These are phyloP conservation scores for Drosophila lacertosa DNA, from an alignment of 1,140 invertebrate genomes.

Conservation along the genomic window DNA sequence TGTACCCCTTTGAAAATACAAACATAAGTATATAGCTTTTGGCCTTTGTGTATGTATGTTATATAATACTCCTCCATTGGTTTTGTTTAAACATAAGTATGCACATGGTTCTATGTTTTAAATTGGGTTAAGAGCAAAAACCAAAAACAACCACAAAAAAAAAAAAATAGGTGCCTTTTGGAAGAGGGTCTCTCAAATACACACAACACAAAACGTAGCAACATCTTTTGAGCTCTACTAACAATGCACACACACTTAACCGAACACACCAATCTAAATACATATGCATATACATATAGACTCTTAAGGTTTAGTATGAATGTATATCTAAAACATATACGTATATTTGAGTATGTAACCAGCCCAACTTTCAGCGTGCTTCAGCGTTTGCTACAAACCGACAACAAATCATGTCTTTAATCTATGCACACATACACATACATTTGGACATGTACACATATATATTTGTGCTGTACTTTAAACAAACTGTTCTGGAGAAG, in stretches of 20 bases:
- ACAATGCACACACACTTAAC: constrained; percentile 20
- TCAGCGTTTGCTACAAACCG: constrained; percentile 36
- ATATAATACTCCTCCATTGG: constrained; percentile 8
- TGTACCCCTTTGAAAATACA: not conserved
- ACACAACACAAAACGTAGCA: constrained; percentile 1
- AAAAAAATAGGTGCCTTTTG: constrained; percentile 5
- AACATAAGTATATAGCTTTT: constrained; percentile 3
- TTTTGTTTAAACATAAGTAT: constrained; percentile 10
- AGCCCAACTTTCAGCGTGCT: constrained; percentile 22
- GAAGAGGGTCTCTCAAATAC: constrained; percentile 25
- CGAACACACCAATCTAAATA: constrained; percentile 6
- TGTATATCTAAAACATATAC: constrained; percentile 6
- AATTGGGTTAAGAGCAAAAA: constrained; percentile 1
- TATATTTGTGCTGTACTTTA: not conserved
- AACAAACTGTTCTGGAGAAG: not conserved
- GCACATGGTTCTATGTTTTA: constrained; percentile 40
- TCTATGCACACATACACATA: not conserved
- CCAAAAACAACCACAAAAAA: not conserved
- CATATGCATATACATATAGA: constrained; percentile 12
- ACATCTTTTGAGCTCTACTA: constrained; percentile 27
- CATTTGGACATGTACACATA: not conserved
- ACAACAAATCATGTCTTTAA: constrained; percentile 4
- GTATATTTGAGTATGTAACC: constrained; percentile 16
- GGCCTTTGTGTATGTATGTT: constrained; percentile 1
- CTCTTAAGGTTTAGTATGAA: constrained; percentile 26